phyloP scores from a whole-genome alignment of 1,140 invertebrate genomes.

The Drosophila kanapiae region DNA sequence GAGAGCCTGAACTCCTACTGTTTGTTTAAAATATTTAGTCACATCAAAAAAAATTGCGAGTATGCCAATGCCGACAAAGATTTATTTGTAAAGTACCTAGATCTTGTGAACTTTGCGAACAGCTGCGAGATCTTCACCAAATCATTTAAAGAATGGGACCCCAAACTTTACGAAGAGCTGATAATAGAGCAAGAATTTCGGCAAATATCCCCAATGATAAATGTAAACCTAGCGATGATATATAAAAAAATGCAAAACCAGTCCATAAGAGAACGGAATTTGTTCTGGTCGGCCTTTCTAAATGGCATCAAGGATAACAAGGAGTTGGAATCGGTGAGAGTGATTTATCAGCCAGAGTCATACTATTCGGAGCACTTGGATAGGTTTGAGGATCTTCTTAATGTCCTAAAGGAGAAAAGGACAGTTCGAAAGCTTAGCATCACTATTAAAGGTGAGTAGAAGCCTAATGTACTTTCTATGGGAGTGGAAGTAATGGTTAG shows the following conservation, averaged over 20 bases:
- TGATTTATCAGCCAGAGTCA: background rate
- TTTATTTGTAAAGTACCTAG: background rate
- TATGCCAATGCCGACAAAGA: background rate
- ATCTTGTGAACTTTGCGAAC: slow-evolving; percentile 1
- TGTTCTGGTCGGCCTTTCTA: slow-evolving; percentile 5
- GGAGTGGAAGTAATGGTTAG: background rate
- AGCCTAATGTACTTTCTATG: too few relatives aligned
- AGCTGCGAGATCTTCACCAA: background rate
- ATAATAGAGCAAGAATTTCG: background rate
- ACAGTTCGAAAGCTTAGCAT: background rate
- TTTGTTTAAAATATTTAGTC: slow-evolving; percentile 1
- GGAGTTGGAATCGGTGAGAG: background rate
- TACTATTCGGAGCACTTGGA: slow-evolving; percentile 5
- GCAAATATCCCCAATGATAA: background rate
- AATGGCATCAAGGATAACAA: background rate
- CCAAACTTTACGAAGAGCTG: background rate
- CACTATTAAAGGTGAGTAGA: background rate
- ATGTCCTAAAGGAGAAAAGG: background rate
- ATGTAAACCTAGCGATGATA: background rate
- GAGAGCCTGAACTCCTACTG: slow-evolving; percentile 2
- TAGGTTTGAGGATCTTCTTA: background rate
- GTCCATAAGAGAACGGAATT: background rate
- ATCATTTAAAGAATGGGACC: background rate
- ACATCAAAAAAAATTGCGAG: slow-evolving; percentile 4
- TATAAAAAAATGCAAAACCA: background rate